These are phyloP conservation scores for Mionectes macconnelli DNA, from an alignment of 2,113 vertebrate genomes.

Conservation along the genomic window DNA sequence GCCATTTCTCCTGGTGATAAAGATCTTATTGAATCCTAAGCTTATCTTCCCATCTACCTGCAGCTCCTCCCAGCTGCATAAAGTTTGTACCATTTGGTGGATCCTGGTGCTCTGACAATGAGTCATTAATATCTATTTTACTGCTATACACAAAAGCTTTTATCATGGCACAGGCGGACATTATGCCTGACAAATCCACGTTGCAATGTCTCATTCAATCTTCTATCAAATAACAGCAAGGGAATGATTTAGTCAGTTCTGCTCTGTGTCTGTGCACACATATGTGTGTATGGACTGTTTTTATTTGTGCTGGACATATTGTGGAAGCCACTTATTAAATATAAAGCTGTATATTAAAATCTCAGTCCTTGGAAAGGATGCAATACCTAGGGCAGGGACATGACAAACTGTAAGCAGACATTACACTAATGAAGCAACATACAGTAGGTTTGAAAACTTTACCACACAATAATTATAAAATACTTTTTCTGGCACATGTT, in stretches of 20 bases:
- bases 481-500: background rate
- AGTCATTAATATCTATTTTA: conserved; percentile 30
- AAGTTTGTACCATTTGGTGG: background rate
- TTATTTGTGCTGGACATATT: background rate
- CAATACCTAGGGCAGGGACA: background rate
- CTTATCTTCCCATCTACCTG: background rate
- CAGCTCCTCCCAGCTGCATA: background rate
- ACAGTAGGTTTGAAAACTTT: background rate
- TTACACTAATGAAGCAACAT: background rate
- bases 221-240: background rate
- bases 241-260: background rate
- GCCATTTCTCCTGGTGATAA: background rate
- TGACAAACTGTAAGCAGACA: background rate
- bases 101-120: background rate
- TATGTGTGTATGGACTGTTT: background rate
- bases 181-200: background rate
- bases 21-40: background rate
- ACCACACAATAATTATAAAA: background rate
- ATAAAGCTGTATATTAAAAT: background rate
- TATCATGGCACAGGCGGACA: background rate
- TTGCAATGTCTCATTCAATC: background rate
- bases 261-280: background rate
- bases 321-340: background rate
- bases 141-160: background rate
- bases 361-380: background rate